A percentile compares a stretch with the other conserved stretches of the same genome.
phyloP scores from a whole-genome alignment of 2,888 invertebrate genomes.

The Catocala fraxini region DNA sequence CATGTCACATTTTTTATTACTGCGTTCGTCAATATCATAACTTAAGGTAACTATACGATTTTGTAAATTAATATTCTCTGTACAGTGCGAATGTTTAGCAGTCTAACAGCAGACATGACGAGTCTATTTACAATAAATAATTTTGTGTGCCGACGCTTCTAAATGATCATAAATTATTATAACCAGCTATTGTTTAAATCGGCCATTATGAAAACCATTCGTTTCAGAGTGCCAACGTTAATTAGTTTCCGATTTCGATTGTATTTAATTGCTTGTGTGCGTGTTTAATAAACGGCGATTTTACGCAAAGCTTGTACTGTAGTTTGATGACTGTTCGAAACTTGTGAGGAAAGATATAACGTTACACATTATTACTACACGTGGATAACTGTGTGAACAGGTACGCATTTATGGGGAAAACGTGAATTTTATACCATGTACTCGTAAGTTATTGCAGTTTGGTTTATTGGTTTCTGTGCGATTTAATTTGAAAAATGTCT shows the following conservation, averaged over 20 bases:
- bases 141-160: constrained; percentile 28
- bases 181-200: constrained; percentile 45
- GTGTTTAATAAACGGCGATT: constrained; percentile 60
- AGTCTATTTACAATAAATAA: constrained; percentile 19
- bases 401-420: constrained; percentile 42
- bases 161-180: constrained; percentile 31
- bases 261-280: constrained; percentile 57
- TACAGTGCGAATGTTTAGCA: constrained; percentile 4
- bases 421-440: constrained; percentile 44
- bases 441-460: constrained; percentile 15
- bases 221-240: constrained; percentile 47
- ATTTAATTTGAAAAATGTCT: constrained; percentile 13
- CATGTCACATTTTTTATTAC: too few relatives aligned
- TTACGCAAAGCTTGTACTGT: constrained; percentile 50
- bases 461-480: constrained; percentile 11
- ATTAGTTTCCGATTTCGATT: constrained; percentile 61
- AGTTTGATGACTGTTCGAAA: constrained; percentile 39
- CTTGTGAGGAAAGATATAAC: constrained; percentile 41
- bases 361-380: constrained; percentile 38
- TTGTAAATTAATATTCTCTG: neutral
- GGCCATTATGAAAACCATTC: constrained; percentile 45
- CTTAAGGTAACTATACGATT: neutral
- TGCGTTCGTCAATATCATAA: too few relatives aligned
- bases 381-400: constrained; percentile 26
- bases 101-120: constrained; percentile 38